Percentiles rank a stretch among this genome's conserved stretches.
These are phyloP conservation scores for Idaea aversata DNA, from an alignment of 2,888 invertebrate species.

Conservation along the genomic window DNA sequence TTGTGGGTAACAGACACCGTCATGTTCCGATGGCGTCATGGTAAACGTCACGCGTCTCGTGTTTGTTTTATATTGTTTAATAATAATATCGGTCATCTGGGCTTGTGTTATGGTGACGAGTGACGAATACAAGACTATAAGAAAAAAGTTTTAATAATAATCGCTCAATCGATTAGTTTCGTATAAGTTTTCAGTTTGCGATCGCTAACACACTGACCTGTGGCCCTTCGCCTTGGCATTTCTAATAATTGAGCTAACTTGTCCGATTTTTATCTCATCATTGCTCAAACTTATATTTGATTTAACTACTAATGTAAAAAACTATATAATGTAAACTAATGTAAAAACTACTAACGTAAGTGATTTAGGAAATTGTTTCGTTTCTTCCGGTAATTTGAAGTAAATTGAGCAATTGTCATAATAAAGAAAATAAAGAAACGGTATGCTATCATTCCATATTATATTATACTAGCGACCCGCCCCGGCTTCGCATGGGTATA, in stretches of 20 bases:
- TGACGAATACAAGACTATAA: too few relatives aligned
- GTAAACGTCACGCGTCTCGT: too few relatives aligned
- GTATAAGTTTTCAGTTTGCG: not conserved
- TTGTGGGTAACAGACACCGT: too few relatives aligned
- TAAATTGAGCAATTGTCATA: not conserved
- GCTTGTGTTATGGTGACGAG: too few relatives aligned
- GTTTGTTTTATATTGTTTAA: too few relatives aligned
- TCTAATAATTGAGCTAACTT: not conserved
- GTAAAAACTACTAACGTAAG: not conserved
- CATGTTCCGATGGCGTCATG: too few relatives aligned
- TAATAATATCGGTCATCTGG: too few relatives aligned
- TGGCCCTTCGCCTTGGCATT: not conserved
- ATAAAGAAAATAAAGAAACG: not conserved
- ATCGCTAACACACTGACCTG: not conserved
- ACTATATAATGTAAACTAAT: too few relatives aligned
- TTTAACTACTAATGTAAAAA: not conserved
- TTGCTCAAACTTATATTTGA: not conserved
- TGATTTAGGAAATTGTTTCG: not conserved
- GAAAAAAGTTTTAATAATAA: too few relatives aligned
- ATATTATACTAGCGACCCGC: not conserved
- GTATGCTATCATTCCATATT: not conserved
- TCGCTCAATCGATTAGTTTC: not conserved
- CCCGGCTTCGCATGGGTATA: too few relatives aligned
- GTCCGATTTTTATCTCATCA: not conserved
- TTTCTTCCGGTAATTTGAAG: not conserved